Evolutionary conservation across 2,113 vertebrate genomes (phyloP).

Genomic region (Hippocampus guttulatus): DNA sequence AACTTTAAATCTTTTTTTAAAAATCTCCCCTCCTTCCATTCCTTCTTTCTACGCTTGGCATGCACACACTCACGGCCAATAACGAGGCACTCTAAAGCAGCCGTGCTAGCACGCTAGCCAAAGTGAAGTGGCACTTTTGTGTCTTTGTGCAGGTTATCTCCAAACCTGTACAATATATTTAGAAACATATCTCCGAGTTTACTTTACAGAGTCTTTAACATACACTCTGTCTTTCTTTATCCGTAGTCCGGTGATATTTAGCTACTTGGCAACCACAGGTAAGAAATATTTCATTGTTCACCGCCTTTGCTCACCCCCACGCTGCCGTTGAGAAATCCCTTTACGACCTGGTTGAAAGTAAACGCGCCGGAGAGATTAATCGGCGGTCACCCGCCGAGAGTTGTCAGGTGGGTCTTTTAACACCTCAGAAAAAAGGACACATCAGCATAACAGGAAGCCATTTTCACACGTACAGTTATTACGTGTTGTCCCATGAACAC

Average conservation of each 20-base stretch:
- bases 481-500: constrained; percentile 48
- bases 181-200: background rate
- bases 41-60: too few relatives aligned
- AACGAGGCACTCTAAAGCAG: too few relatives aligned
- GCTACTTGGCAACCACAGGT: constrained; percentile 12
- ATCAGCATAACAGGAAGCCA: constrained; percentile 53
- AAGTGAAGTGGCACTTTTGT: too few relatives aligned
- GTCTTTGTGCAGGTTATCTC: too few relatives aligned
- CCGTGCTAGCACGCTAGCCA: too few relatives aligned
- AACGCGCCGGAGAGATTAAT: constrained; percentile 58
- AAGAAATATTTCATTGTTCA: constrained; percentile 32
- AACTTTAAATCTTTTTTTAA: too few relatives aligned
- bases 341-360: constrained; percentile 35
- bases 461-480: constrained; percentile 46
- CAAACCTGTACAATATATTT: background rate
- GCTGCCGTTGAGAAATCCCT: constrained; percentile 18
- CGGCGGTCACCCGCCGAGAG: constrained; percentile 56
- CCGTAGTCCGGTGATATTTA: background rate
- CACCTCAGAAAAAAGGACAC: constrained; percentile 46
- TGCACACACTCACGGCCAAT: too few relatives aligned
- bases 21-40: too few relatives aligned
- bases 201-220: background rate
- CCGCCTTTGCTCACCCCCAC: constrained; percentile 25
- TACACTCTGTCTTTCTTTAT: too few relatives aligned
- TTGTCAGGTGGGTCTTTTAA: constrained; percentile 51